A percentile compares a stretch with the other conserved stretches of the same genome.
Conservation (phyloP, 2,113 vertebrate species). For the Crotophaga sulcirostris region DNA sequence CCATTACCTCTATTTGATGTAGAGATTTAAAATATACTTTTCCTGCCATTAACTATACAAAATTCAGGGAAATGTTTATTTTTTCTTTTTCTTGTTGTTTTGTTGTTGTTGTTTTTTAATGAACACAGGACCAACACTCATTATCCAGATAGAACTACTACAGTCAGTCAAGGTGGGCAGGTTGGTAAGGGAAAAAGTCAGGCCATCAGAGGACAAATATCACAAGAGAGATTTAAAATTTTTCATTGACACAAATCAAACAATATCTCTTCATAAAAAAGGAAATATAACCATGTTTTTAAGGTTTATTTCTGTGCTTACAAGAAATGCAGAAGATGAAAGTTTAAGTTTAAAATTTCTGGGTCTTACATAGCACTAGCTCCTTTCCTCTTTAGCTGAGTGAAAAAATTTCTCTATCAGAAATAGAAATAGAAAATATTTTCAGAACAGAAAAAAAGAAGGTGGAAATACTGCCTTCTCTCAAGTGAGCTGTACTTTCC, state of each 20-base stretch:
- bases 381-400: neutral
- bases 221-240: neutral
- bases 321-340: neutral
- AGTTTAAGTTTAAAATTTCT: neutral
- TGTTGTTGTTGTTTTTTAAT: neutral
- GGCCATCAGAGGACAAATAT: neutral
- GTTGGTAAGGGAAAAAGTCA: neutral
- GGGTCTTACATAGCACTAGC: neutral
- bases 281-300: neutral
- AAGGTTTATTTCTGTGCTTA: neutral
- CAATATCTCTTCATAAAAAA: neutral
- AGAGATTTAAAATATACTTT: neutral
- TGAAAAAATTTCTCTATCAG: neutral
- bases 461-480: neutral
- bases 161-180: neutral
- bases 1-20: neutral
- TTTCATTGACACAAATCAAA: neutral
- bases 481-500: neutral
- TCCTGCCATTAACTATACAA: neutral
- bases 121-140: neutral
- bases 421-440: no score
- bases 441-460: neutral
- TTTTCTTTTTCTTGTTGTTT: neutral
- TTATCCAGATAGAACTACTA: neutral
- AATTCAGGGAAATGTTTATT: neutral